Conservation (phyloP, 2,113 vertebrate species). For the Mugil cephalus region DNA sequence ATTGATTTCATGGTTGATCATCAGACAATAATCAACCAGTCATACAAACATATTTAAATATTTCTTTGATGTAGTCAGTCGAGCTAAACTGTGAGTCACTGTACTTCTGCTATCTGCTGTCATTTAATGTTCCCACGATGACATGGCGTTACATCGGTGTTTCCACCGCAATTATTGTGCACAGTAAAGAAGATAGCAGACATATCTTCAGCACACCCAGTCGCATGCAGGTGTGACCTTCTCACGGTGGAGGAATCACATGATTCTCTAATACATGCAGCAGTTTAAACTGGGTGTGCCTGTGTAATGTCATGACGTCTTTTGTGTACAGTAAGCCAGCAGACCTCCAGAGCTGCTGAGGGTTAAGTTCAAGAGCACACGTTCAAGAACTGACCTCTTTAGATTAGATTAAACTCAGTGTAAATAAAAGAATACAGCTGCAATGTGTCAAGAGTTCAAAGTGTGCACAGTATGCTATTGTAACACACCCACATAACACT, state of each 20-base stretch:
- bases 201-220: slow-evolving; percentile 47
- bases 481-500: too few relatives aligned
- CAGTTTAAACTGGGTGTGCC: background rate
- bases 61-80: background rate
- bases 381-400: too few relatives aligned
- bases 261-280: slow-evolving; percentile 4
- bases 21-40: background rate
- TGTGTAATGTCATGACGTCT: background rate
- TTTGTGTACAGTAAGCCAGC: too few relatives aligned
- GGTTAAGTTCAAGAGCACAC: background rate
- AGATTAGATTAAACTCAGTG: too few relatives aligned
- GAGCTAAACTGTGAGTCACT: background rate
- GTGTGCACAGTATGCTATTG: too few relatives aligned
- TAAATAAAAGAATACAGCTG: too few relatives aligned
- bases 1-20: too few relatives aligned
- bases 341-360: background rate
- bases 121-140: background rate
- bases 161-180: background rate
- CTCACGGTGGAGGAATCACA: background rate
- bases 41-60: background rate
- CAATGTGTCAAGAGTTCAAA: too few relatives aligned
- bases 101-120: background rate
- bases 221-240: slow-evolving; percentile 31
- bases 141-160: background rate
- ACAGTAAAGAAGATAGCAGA: background rate